Evolutionary conservation across 2,113 vertebrate genomes (phyloP), one percentile per base, ranked within the genome.

Genomic region (Brachyhypopomus occidentalis): DNA sequence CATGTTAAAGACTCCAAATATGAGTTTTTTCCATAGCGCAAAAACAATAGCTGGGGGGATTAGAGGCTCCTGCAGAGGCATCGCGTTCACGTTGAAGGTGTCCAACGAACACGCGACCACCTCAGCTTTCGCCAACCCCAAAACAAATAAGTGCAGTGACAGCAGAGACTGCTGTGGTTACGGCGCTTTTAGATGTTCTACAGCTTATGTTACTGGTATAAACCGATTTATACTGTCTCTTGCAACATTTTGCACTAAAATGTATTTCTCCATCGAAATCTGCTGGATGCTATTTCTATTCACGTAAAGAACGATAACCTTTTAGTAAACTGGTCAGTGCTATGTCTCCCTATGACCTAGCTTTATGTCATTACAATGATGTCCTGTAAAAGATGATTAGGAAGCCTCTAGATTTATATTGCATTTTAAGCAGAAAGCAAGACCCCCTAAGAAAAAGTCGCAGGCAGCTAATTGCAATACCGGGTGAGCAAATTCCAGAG

Each of bases 1-100:
- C 14, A 71, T 14, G n/a, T 67, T 7, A 74, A 73, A 58, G 70
- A 81, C 75, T 84, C 27, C 69, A 84, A 84, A 77, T 81, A 77
- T 30, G 59, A 25, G 38, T 78, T 17, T 75, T 75, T 63, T 78
- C 63, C n/a, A 20, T 82, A 78, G 64, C 20, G 27, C 79, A 78
- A 45, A 82, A 45, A 60, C 67, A 77, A 30, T 77, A 72, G 62
- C 71, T 77, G 56, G 14, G 34, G 78, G 34, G 36, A 80, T 84
- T 84, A 64, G 34, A 59, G 38, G 70, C 16, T 27, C n/a, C 64
- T 56, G 59, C 72, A 76, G 64, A 60, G 34, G 62, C 55, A 71
- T n/a, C 25, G 25, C 20, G 62, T 36, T 62, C 64, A 64, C 56
- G 38, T 48, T 79, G 71, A 45, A 64, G 75, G 72, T 55, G 60